phyloP scores from a whole-genome alignment of 2,888 invertebrate genomes.

The Toxonevra muliebris region DNA sequence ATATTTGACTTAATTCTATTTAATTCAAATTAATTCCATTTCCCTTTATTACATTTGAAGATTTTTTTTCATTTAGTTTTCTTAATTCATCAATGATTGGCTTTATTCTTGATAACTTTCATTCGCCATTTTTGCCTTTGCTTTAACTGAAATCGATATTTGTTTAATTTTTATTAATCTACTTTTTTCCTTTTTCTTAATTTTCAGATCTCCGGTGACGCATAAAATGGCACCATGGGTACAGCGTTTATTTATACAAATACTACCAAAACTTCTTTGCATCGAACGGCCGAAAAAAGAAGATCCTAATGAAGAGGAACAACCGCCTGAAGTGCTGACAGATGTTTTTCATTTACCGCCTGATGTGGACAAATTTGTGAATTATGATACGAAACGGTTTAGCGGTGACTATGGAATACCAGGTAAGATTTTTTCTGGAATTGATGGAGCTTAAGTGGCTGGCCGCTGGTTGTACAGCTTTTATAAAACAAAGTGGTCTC shows the following conservation, averaged over 20 bases:
- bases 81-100: no score
- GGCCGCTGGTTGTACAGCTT: no score
- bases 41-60: not conserved
- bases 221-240: slow-evolving; percentile 94
- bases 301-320: slow-evolving; percentile 70
- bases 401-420: slow-evolving; percentile 80
- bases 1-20: no score
- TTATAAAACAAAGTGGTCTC: no score
- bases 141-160: no score
- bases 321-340: slow-evolving; percentile 75
- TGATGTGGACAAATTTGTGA: slow-evolving; percentile 72
- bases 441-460: no score
- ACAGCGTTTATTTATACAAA: slow-evolving; percentile 83
- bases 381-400: slow-evolving; percentile 70
- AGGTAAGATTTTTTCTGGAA: slow-evolving; percentile 58
- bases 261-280: slow-evolving; percentile 85
- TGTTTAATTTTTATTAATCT: slow-evolving; percentile 8
- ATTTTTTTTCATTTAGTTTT: not conserved
- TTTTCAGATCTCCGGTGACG: slow-evolving; percentile 82
- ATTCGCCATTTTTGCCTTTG: no score
- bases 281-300: slow-evolving; percentile 89
- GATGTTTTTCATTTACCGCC: slow-evolving; percentile 79
- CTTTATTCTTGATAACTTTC: no score
- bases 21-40: no score
- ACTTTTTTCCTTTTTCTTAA: not conserved